A percentile compares a stretch with the other conserved stretches of the same genome.
These are phyloP conservation scores for Catalaphyllia jardinei DNA, from an alignment of 64 coral and sea anemone genomes.

Conservation along the genomic window DNA sequence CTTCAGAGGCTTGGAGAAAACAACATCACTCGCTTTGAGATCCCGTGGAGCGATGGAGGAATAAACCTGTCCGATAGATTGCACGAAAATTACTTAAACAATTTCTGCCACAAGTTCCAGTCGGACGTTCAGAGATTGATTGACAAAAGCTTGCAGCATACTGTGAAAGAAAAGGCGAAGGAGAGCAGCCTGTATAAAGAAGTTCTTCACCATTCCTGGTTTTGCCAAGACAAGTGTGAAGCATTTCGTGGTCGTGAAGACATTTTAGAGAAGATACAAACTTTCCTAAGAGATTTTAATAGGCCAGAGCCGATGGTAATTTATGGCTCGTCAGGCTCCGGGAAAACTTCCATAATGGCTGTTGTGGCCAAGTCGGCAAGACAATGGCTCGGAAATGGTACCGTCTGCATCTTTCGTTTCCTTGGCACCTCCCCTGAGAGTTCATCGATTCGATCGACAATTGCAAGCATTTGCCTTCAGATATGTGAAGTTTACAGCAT, in stretches of 20 bases:
- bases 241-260: conserved; percentile 77
- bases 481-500: conserved; percentile 76
- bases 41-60: conserved; percentile 72
- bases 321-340: conserved; percentile 78
- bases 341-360: conserved; percentile 88
- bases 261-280: conserved; percentile 42
- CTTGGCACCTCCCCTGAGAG: conserved; percentile 85
- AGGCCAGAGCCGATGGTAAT: conserved; percentile 59
- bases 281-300: conserved; percentile 36
- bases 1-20: conserved; percentile 64
- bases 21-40: conserved; percentile 71
- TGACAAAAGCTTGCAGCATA: conserved; percentile 59
- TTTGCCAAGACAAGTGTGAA: conserved; percentile 82
- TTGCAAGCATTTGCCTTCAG: conserved; percentile 72
- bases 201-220: conserved; percentile 82
- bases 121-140: conserved; percentile 71
- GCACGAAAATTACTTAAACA: conserved; percentile 65
- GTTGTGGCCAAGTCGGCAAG: conserved; percentile 58
- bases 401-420: conserved; percentile 81
- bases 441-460: conserved; percentile 64
- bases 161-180: conserved; percentile 32
- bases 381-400: conserved; percentile 73
- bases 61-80: conserved; percentile 76
- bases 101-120: conserved; percentile 77
- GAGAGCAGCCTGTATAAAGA: conserved; percentile 73